Base-by-base conservation (phyloP, 1,140 invertebrate genomes). In the Drosophila persimilis region DNA sequence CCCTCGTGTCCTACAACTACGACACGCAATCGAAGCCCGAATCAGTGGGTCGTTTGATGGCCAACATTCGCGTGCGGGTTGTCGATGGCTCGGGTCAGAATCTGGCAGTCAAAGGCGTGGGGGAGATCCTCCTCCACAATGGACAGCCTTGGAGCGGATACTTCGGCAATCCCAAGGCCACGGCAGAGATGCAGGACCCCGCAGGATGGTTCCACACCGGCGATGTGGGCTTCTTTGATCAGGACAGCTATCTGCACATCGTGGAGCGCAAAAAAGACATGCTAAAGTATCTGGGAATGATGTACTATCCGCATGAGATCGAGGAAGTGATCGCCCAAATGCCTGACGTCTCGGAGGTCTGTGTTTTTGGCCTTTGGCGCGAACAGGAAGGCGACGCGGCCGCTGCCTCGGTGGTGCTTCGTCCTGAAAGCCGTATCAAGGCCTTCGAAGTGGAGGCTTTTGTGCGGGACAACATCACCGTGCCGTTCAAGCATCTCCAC, bases 181-280 rank as follows among this genome's bases (percentile, higher is more conserved):
- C 90, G 6, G 73, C 65, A 6, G 81, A 84, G 24, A 77, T 91
- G 55, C 79, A 86, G 5, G 90, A 91, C 43, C 17, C 70, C 1
- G 80, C 85, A 13, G 95, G 95, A 4, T 96, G 95, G 95, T 90
- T 95, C 9, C 92, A 93, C 57, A 95, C 95, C 5, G 95, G 95
- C 35, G 95, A 96, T 77, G 83, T 95, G 52, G 95, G 94, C 15
- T 93, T 92, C 58, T 92, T 93, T 39, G 93, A 95, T 64, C 90
- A 93, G 24, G 89, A 94, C n/a, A 92, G 92, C 24, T 90, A 91
- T 51, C 72, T 94, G 41, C 92, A 91, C 65, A 92, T 95, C 61
- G 92, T 94, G 4, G 95, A 95, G 71, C 89, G 95, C 43, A 90
- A 94, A 9, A 95, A 95, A 77, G 94, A 96, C 77, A 90, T 93